phyloP scores from a whole-genome alignment of 2,888 invertebrate species.

The Rhimphoctona megacephalus region DNA sequence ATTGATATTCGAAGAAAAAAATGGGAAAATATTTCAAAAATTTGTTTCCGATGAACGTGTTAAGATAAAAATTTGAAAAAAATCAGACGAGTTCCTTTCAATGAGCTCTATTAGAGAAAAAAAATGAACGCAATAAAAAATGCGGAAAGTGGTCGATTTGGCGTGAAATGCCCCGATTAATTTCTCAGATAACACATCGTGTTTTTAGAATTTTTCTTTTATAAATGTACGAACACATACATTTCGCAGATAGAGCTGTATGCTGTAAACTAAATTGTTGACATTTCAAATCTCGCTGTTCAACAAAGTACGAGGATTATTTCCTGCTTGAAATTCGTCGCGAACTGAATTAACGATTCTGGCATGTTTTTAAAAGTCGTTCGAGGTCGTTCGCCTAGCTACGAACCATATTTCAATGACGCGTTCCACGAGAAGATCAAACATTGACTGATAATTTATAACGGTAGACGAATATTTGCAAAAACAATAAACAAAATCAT shows the following conservation, averaged over 20 bases:
- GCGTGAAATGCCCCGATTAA: no score
- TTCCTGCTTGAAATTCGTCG: background rate
- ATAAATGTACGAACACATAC: background rate
- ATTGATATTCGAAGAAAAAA: no score
- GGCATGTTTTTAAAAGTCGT: background rate
- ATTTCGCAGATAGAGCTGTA: background rate
- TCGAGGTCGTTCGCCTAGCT: background rate
- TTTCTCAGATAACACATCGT: background rate
- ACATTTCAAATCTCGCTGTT: slow-evolving; percentile 3
- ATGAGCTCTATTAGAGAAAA: no score
- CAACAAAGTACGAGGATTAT: background rate
- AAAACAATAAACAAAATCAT: background rate
- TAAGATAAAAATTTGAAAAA: no score
- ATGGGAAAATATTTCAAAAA: no score
- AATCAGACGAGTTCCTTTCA: no score
- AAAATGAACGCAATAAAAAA: no score
- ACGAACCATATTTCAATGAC: background rate
- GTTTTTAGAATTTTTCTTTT: background rate
- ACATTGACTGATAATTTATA: background rate
- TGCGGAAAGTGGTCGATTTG: no score
- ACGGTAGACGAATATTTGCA: background rate
- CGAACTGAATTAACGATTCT: background rate
- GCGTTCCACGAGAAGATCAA: background rate
- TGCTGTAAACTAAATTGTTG: background rate
- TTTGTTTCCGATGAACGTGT: no score